phyloP scores from a whole-genome alignment of 2,797 vertebrate genomes.

The Cyprinella venusta region DNA sequence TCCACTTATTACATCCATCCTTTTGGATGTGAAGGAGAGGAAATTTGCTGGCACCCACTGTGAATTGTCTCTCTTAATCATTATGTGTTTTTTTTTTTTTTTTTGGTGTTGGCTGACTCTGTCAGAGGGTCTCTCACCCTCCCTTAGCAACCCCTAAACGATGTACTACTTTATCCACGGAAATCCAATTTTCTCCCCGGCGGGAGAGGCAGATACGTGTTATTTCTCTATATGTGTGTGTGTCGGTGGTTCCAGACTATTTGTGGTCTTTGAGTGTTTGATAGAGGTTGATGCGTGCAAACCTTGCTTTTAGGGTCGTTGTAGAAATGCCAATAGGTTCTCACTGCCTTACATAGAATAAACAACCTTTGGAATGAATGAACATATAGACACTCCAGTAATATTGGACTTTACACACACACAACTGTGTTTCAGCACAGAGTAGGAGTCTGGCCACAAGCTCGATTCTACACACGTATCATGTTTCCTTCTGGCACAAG shows the following conservation, averaged over 20 bases:
- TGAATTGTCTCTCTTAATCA: conserved; percentile 56
- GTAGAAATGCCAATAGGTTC: conserved; percentile 51
- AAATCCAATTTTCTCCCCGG: conserved; percentile 76
- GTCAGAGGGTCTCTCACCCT: conserved; percentile 37
- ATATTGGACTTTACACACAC: conserved; percentile 16
- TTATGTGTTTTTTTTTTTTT: conserved; percentile 8
- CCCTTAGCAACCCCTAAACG: conserved; percentile 67
- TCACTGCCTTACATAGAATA: conserved; percentile 27
- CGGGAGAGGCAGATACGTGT: conserved; percentile 61
- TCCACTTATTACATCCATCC: conserved; percentile 1
- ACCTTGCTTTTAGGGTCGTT: conserved; percentile 41
- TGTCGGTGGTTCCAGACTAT: conserved; percentile 21
- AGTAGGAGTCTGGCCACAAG: not conserved
- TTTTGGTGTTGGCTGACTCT: conserved; percentile 29
- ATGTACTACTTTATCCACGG: conserved; percentile 68
- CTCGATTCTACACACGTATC: conserved; percentile 21
- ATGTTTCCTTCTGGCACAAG: conserved; percentile 39
- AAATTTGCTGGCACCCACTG: conserved; percentile 21
- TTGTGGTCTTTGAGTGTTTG: conserved; percentile 37
- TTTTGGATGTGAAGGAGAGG: not conserved
- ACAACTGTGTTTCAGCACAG: not conserved
- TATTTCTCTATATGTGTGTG: conserved; percentile 59
- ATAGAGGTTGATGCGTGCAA: conserved; percentile 44
- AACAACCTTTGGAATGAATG: conserved; percentile 46
- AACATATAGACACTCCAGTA: conserved; percentile 25